Evolutionary conservation across 2,888 invertebrate species (phyloP), one percentile per base, ranked within the genome.

Genomic region (Ophion costatus): DNA sequence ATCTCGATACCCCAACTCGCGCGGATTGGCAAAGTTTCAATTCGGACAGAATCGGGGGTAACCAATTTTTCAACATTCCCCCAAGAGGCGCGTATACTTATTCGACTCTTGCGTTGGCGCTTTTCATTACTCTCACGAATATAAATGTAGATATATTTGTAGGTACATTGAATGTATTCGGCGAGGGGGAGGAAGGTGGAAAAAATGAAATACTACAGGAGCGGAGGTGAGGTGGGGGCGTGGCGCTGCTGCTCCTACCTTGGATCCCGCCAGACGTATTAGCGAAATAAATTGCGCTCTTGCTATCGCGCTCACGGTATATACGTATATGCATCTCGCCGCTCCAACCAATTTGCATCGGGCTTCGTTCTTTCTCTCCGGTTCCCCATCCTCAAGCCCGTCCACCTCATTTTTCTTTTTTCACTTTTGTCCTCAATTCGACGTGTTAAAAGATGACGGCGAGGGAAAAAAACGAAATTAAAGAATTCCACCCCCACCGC

Each of bases 281-380:
- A 83, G 76, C 83, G 73, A 83, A 83, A 83, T 83, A 83, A 83
- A 83, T 83, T 83, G 83, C 61, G 83, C 83, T 80, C 80, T 76
- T 75, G 76, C 76, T 71, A 76, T 80, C 80, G 66, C 59, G 45
- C 67, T 42, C 59, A 20, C 51, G 22, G 59, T 77, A 67, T 64
- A 75, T 61, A 45, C 45, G 24, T 29, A 29, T 56, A 64, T 75
- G 56, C 59, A 69, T 59, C 61, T 69, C 70, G n/a, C 24, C 24
- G 73, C 80, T 73, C 63, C 73, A 63, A 81, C 80, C 80, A 84
- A 84, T 84, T 84, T 84, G 80, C 80, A 80, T 84, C 67, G 63
- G 22, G 63, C 73, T 45, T 77, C 79, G 33, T 76, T 80, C 76
- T n/a, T 69, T 51, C 76, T 83, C 74, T 61, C 70, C 45, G 38